Percentiles rank a stretch among this genome's conserved stretches.
These are phyloP conservation scores for Trypoxylus dichotomus DNA, from an alignment of 1,140 invertebrate species.

Conservation along the genomic window DNA sequence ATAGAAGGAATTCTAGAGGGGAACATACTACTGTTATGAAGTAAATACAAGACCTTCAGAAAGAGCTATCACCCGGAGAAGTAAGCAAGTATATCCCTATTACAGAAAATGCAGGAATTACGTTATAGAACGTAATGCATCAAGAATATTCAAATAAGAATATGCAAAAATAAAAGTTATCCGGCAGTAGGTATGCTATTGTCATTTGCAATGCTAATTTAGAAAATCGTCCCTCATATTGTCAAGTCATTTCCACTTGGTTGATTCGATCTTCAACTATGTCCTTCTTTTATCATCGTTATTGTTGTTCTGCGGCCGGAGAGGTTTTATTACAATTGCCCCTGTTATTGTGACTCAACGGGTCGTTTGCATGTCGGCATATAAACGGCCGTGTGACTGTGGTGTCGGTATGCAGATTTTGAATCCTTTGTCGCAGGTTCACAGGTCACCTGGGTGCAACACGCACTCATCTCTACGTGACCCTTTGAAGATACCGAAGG, in stretches of 20 bases:
- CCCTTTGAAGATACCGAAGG: conserved; percentile 37
- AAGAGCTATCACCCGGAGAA: too few species aligned
- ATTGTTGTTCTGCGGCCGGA: not conserved
- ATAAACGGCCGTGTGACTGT: conserved; percentile 4
- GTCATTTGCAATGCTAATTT: too few species aligned
- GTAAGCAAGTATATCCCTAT: too few species aligned
- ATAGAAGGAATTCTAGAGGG: too few species aligned
- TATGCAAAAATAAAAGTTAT: too few species aligned
- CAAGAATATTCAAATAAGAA: too few species aligned
- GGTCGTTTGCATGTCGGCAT: conserved; percentile 18
- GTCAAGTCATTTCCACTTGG: not conserved
- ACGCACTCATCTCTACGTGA: conserved; percentile 38
- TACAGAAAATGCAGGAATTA: too few species aligned
- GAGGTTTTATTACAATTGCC: conserved; percentile 21
- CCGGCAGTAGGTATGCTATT: too few species aligned
- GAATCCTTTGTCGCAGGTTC: conserved; percentile 33
- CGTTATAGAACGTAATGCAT: too few species aligned
- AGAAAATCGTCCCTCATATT: not conserved
- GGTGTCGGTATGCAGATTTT: conserved; percentile 37
- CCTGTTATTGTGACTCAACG: conserved; percentile 17
- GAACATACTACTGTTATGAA: too few species aligned
- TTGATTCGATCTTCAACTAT: not conserved
- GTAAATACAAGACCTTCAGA: too few species aligned
- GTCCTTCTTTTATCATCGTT: not conserved
- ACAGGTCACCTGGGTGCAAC: conserved; percentile 38